phyloP scores from a whole-genome alignment of 2,113 vertebrate species.

The Megaleporinus macrocephalus region DNA sequence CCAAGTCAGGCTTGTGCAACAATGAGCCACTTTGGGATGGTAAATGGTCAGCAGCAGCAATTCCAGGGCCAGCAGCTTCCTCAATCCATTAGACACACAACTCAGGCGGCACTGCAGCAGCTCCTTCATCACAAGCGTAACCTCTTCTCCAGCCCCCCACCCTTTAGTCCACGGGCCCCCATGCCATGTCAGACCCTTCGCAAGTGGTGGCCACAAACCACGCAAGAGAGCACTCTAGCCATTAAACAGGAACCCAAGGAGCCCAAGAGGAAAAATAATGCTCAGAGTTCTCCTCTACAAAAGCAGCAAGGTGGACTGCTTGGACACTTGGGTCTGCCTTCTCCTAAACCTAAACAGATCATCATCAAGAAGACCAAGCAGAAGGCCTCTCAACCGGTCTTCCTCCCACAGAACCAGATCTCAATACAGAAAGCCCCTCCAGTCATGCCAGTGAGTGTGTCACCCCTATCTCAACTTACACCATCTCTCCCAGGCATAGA shows the following conservation, averaged over 20 bases:
- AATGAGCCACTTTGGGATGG: slow-evolving; percentile 71
- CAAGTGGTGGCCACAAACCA: slow-evolving; percentile 86
- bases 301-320: slow-evolving; percentile 72
- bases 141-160: slow-evolving; percentile 84
- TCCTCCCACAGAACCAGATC: slow-evolving; percentile 88
- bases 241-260: slow-evolving; percentile 89
- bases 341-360: slow-evolving; percentile 86
- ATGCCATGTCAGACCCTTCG: slow-evolving; percentile 75
- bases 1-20: slow-evolving; percentile 57
- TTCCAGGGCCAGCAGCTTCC: slow-evolving; percentile 68
- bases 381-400: slow-evolving; percentile 87
- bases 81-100: slow-evolving; percentile 83
- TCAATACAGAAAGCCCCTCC: slow-evolving; percentile 78
- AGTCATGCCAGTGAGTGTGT: slow-evolving; percentile 63
- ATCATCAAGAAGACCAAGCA: slow-evolving; percentile 91
- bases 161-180: slow-evolving; percentile 62
- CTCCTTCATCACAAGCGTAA: slow-evolving; percentile 95
- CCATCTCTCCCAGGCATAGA: slow-evolving; percentile 60
- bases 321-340: slow-evolving; percentile 56
- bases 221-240: slow-evolving; percentile 59
- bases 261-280: slow-evolving; percentile 82
- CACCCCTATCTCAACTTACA: slow-evolving; percentile 58
- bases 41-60: slow-evolving; percentile 75
- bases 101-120: slow-evolving; percentile 93
- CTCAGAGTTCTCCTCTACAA: slow-evolving; percentile 74